Evolutionary conservation across 2,797 vertebrate genomes (phyloP), one percentile per base, ranked within the genome.

Genomic region (Cryptoblepharus egeriae): DNA sequence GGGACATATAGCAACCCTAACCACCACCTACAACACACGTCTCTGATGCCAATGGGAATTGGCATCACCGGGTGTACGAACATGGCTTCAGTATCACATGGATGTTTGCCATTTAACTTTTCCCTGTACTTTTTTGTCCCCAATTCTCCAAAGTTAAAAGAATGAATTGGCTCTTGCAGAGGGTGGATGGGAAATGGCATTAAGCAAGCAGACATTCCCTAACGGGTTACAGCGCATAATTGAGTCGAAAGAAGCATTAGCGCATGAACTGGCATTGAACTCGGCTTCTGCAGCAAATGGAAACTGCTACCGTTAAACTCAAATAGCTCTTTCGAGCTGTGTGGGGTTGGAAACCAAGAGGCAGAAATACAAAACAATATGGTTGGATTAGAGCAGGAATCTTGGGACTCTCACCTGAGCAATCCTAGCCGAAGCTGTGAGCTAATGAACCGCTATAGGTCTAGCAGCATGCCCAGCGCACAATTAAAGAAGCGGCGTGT

Each of bases 201-300:
- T 90, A 92, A 89, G 92, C 93, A 93, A 89, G 92, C 91, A 94
- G 92, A 89, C 90, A 64, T 93, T 93, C 93, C 93, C 92, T 93
- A 93, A 93, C 88, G 86, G 89, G 88, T 87, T 92, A 89, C 88
- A 88, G 86, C 68, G 89, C 87, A 92, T 93, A 93, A 93, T 92
- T 93, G 92, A 93, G 88, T 92, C 93, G 93, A 93, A 94, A 94
- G 90, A 92, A 93, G 92, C 91, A 88, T 92, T 93, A 93, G 91
- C 86, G 88, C 91, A 81, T 94, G 93, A 94, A 94, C 92, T 93
- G 79, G 83, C 87, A 88, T 91, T 94, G 92, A 94, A 94, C 92
- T 90, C 90, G 89, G 88, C 91, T 93, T 91, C 88, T 88, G 82
- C 77, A 85, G 88, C 85, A 93, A 93, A 90, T 91, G 90, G 82